A percentile compares a stretch with the other conserved stretches of the same genome.
phyloP scores from a whole-genome alignment of 1,140 invertebrate genomes.

The Luehdorfia chinensis region DNA sequence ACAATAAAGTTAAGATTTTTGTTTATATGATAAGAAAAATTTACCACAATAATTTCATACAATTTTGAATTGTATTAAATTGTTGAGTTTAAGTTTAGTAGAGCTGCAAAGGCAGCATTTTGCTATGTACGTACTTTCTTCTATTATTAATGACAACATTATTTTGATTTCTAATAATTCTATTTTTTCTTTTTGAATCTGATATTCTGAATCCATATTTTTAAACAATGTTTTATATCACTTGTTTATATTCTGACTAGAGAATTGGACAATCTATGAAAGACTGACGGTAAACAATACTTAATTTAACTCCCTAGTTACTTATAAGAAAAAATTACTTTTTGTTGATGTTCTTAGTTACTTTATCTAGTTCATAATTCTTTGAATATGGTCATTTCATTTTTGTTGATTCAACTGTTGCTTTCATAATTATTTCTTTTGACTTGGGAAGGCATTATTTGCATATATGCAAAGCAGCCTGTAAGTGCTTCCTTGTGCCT shows the following conservation, averaged over 20 bases:
- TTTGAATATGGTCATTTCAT: constrained; percentile 18
- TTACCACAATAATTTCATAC: constrained; percentile 3
- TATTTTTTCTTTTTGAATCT: constrained; percentile 10
- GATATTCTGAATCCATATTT: neutral
- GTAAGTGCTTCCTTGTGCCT: constrained; percentile 59
- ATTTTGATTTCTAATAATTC: too few species aligned
- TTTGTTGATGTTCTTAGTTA: neutral
- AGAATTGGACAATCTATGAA: neutral
- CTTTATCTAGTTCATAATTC: too few species aligned
- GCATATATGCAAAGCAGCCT: constrained; percentile 43
- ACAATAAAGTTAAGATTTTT: constrained; percentile 27
- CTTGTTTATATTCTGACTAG: neutral
- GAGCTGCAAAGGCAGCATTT: too few species aligned
- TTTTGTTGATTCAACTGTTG: neutral
- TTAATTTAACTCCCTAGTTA: constrained; percentile 12
- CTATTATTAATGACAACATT: too few species aligned
- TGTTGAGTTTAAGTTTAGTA: neutral
- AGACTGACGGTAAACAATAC: constrained; percentile 2
- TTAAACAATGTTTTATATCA: neutral
- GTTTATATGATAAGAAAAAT: neutral
- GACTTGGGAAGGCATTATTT: constrained; percentile 28
- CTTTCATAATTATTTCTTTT: neutral
- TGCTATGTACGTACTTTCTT: too few species aligned
- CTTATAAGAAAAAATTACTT: neutral
- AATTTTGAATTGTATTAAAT: constrained; percentile 1